A percentile compares a stretch with the other conserved stretches of the same genome.
phyloP scores from a whole-genome alignment of 2,113 vertebrate genomes.

The Bucco capensis region DNA sequence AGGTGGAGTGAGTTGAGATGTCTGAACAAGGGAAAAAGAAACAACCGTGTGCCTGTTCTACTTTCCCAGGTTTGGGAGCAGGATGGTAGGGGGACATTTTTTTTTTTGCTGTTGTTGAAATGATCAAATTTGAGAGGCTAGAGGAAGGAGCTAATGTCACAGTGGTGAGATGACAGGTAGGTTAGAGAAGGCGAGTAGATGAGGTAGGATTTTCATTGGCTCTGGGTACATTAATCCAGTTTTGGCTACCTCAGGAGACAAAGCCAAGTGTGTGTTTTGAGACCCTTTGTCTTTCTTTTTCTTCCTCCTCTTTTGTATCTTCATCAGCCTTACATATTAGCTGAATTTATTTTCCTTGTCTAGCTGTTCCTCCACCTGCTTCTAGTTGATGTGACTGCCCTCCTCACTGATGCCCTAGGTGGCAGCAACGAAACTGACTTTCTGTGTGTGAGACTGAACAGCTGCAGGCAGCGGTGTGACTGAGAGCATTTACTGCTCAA shows the following conservation, averaged over 20 bases:
- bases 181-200: not conserved
- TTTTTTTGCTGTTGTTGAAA: not conserved
- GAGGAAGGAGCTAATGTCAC: not conserved
- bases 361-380: not conserved
- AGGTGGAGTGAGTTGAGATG: not conserved
- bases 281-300: not conserved
- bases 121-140: not conserved
- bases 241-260: not conserved
- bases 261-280: not conserved
- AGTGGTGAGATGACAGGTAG: not conserved
- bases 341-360: not conserved
- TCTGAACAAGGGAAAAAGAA: not conserved
- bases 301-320: not conserved
- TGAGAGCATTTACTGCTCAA: not conserved
- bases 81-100: not conserved
- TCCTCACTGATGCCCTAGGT: not conserved
- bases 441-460: not conserved
- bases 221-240: accelerated
- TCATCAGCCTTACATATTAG: not conserved
- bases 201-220: not conserved
- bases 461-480: too few species aligned
- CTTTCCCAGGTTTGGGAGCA: not conserved
- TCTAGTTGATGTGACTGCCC: not conserved
- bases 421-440: not conserved
- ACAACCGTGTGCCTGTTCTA: not conserved